Conservation (phyloP, 1,140 invertebrate genomes). For the Ylistrum balloti region DNA sequence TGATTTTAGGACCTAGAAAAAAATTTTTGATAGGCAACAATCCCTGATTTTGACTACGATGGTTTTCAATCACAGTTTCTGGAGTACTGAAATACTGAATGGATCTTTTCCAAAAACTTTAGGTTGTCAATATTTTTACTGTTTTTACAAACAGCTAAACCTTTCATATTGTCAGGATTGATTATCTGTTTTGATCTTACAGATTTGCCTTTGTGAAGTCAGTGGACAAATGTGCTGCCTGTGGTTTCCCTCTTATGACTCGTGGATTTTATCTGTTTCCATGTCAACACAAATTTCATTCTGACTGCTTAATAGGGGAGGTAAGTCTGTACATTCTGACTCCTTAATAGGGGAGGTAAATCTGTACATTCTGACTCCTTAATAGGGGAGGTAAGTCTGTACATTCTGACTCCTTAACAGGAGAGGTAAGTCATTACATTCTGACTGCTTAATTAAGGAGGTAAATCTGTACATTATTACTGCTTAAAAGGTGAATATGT, state of each 20-base stretch:
- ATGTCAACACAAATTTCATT: slow-evolving; percentile 96
- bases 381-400: background rate
- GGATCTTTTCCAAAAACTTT: too few species aligned
- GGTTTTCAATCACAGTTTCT: too few species aligned
- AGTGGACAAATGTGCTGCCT: slow-evolving; percentile 91
- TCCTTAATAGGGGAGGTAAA: background rate
- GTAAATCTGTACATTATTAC: too few species aligned
- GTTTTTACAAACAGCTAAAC: background rate
- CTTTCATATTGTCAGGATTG: background rate
- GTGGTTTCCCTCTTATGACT: slow-evolving; percentile 90
- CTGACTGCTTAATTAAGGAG: background rate
- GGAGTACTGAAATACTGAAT: too few species aligned
- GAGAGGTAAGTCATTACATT: too few species aligned
- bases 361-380: background rate
- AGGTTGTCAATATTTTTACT: too few species aligned
- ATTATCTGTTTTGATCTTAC: slow-evolving; percentile 59
- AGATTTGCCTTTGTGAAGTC: slow-evolving; percentile 90
- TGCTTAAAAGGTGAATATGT: too few species aligned
- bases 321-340: slow-evolving; percentile 80
- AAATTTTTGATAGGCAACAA: too few species aligned
- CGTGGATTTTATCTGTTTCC: slow-evolving; percentile 97
- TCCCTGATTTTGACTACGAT: too few species aligned
- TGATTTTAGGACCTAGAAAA: too few species aligned
- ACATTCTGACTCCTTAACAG: background rate
- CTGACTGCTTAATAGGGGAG: slow-evolving; percentile 94